phyloP scores from a whole-genome alignment of 1,140 invertebrate genomes.

The Xylocopa sonorina region DNA sequence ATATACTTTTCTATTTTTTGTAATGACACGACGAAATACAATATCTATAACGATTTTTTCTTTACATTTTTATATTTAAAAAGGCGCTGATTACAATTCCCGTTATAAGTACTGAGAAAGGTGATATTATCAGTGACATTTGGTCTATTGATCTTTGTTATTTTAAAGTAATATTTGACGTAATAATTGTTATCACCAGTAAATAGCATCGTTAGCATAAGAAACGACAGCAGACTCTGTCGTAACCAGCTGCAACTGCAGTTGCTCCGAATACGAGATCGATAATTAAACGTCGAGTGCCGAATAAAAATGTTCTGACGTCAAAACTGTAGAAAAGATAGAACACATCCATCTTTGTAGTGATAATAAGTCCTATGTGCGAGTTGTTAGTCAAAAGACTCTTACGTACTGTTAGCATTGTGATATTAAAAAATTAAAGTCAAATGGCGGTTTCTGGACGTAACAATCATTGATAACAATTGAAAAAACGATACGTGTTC shows the following conservation, averaged over 20 bases:
- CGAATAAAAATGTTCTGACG: not conserved
- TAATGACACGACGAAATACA: not conserved
- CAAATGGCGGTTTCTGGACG: no score
- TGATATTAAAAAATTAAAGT: no score
- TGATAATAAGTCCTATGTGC: not conserved
- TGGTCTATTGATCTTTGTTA: not conserved
- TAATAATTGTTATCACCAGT: not conserved
- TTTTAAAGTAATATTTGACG: not conserved
- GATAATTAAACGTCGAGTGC: not conserved
- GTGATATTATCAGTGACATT: not conserved
- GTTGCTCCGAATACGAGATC: not conserved
- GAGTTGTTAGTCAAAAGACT: not conserved
- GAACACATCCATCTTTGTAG: not conserved
- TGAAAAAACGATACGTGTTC: no score
- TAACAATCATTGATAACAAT: no score
- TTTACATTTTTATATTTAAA: not conserved
- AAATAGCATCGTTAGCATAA: not conserved
- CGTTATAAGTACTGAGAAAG: not conserved
- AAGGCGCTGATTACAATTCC: not conserved
- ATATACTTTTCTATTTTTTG: not conserved
- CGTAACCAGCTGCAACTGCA: not conserved
- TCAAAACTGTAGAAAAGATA: not conserved
- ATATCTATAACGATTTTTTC: not conserved
- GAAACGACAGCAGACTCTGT: not conserved
- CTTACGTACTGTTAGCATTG: no score